These are phyloP conservation scores for Sebastes schlegelii DNA, from an alignment of 2,113 vertebrate species.

Conservation along the genomic window DNA sequence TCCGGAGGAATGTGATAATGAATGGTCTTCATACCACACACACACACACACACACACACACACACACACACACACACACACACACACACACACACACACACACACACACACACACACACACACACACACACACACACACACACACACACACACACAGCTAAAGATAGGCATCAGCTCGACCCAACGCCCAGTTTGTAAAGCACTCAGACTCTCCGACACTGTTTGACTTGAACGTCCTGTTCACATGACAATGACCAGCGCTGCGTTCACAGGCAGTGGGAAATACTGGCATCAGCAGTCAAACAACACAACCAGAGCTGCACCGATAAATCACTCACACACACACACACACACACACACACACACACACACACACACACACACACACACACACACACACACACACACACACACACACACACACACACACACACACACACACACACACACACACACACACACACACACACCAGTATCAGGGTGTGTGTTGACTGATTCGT, in stretches of 20 bases:
- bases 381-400: neutral
- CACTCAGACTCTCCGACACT: neutral
- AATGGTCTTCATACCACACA: conserved; percentile 50
- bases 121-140: conserved; percentile 40
- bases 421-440: neutral
- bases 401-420: neutral
- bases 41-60: conserved; percentile 46
- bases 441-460: neutral
- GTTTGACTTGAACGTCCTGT: conserved; percentile 16
- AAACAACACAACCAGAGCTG: no score
- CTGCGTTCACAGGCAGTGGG: conserved; percentile 37
- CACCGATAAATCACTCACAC: no score
- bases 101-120: conserved; percentile 40
- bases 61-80: conserved; percentile 33
- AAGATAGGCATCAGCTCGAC: conserved; percentile 54
- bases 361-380: neutral
- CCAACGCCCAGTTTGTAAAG: conserved; percentile 31
- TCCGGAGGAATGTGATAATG: conserved; percentile 72
- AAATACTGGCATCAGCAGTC: neutral
- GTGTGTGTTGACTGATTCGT: no score
- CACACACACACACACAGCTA: conserved; percentile 52
- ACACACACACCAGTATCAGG: neutral
- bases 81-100: conserved; percentile 43
- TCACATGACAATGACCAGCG: conserved; percentile 20
- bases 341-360: no score